These are phyloP conservation scores for Sarcophaga variegata DNA, from an alignment of 2,888 invertebrate genomes.

Conservation along the genomic window DNA sequence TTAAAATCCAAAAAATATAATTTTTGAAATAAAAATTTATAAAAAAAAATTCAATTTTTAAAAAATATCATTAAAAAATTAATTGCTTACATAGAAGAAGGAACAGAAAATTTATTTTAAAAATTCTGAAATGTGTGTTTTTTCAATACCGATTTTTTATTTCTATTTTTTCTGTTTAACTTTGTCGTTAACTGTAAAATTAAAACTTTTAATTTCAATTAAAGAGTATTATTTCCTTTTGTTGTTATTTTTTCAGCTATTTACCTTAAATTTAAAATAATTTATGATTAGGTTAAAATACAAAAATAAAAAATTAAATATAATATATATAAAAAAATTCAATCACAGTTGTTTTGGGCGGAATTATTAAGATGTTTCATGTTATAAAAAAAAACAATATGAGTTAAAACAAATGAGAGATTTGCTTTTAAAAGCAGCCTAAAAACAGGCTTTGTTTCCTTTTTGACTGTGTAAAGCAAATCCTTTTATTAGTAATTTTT, in stretches of 20 bases:
- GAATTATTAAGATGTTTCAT: constrained; percentile 75
- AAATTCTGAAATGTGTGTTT: too few relatives aligned
- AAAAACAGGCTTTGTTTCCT: not conserved
- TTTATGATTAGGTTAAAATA: constrained; percentile 65
- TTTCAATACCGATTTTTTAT: not conserved
- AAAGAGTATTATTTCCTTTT: constrained; percentile 56
- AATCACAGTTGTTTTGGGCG: constrained; percentile 81
- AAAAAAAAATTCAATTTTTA: too few relatives aligned
- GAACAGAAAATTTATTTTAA: too few relatives aligned
- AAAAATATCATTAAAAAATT: too few relatives aligned
- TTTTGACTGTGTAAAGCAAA: not conserved
- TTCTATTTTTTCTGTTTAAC: not conserved
- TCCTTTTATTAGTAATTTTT: not conserved
- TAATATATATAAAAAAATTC: constrained; percentile 72
- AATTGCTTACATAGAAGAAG: too few relatives aligned
- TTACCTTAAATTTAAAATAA: constrained; percentile 62
- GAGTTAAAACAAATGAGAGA: constrained; percentile 30
- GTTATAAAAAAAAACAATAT: constrained; percentile 43
- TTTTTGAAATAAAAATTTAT: too few relatives aligned
- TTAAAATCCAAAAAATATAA: too few relatives aligned
- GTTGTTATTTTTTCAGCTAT: constrained; percentile 55
- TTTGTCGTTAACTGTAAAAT: constrained; percentile 44
- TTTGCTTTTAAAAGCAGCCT: constrained; percentile 3
- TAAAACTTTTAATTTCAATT: constrained; percentile 25
- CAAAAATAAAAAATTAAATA: constrained; percentile 60